A percentile compares a stretch with the other conserved stretches of the same genome.
Evolutionary conservation across 2,113 vertebrate species (phyloP).

Genomic region (Campylomormyrus numenius): DNA sequence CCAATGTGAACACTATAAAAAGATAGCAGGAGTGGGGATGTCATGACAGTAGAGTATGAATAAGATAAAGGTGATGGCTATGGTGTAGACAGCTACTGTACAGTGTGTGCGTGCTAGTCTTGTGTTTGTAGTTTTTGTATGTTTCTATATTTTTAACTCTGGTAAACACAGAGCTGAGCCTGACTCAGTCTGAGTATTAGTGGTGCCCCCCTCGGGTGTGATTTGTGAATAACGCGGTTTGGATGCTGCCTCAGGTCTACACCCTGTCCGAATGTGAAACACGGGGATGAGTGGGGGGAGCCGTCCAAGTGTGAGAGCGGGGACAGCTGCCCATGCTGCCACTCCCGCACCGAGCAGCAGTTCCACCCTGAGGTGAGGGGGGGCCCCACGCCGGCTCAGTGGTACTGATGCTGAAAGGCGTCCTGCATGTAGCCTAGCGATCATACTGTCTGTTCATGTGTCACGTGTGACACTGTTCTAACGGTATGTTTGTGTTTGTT

Average conservation of each 20-base stretch:
- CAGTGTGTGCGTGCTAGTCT: background rate
- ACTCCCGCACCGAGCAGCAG: constrained; percentile 88
- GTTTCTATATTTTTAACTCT: background rate
- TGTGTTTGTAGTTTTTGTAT: background rate
- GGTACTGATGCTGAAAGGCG: background rate
- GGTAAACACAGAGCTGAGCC: background rate
- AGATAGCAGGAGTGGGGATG: background rate
- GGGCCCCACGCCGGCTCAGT: background rate
- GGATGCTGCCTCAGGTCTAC: constrained; percentile 65
- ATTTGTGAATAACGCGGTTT: background rate
- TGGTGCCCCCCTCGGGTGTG: background rate
- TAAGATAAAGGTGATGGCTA: too few relatives aligned
- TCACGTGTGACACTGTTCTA: background rate
- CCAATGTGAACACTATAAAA: background rate
- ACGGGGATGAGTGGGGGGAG: constrained; percentile 88
- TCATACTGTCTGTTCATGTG: background rate
- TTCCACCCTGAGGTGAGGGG: constrained; percentile 81
- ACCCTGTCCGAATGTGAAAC: constrained; percentile 84
- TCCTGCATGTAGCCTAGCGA: background rate
- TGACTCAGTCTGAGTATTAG: background rate
- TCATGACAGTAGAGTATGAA: too few relatives aligned
- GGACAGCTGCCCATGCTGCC: constrained; percentile 82
- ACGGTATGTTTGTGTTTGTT: background rate
- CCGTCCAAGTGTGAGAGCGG: constrained; percentile 80
- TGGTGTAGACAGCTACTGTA: background rate